Evolutionary conservation across 2,888 invertebrate species (phyloP), one percentile per base, ranked within the genome.

Genomic region (Hydrotaea cyrtoneurina): DNA sequence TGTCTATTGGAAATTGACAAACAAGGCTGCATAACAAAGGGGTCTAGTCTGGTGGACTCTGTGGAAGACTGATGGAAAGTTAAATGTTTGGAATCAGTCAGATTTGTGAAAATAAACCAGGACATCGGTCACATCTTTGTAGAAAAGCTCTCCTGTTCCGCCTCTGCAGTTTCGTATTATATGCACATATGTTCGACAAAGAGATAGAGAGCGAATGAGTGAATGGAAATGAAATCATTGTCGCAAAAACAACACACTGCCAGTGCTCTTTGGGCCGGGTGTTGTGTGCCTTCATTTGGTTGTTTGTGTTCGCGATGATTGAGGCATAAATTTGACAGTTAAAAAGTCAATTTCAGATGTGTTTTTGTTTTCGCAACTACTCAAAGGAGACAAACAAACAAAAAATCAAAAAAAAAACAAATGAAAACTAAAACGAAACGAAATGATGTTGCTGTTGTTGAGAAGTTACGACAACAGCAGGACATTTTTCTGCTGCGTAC

Each of bases 241-340:
- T 46, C 46, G 23, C 69, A 69, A 21, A 59, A 23, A 59, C 15
- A 19, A 17, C 19, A 10, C 21, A 5, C 55, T 4, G 19, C 19
- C 21, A 7, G 15, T 31, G 26, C 11, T 66, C 36, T 13, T 36
- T 17, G 15, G 3, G 15, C 21, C 10, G 39, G 3, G 17, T 69
- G 46, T 21, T 4, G 50, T 10, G 43, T 78, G 46, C 23, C 17
- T 53, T 59, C 62, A 78, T 19, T 71, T 39, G 31, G 39, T 39
- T 57, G 55, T 69, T 55, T 57, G 57, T 19, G n/a, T 23, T 8
- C 31, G 21, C 57, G 31, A 66, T 74, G 79, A 74, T 80, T 74
- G 66, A 80, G 79, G 66, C 79, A 74, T 69, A 80, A 80, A 80
- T 80, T 74, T 80, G 74, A 80, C 79, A 80, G 50, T 66, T 69